These are phyloP conservation scores for Cenopis cana DNA, from an alignment of 2,888 invertebrate species.

Conservation along the genomic window DNA sequence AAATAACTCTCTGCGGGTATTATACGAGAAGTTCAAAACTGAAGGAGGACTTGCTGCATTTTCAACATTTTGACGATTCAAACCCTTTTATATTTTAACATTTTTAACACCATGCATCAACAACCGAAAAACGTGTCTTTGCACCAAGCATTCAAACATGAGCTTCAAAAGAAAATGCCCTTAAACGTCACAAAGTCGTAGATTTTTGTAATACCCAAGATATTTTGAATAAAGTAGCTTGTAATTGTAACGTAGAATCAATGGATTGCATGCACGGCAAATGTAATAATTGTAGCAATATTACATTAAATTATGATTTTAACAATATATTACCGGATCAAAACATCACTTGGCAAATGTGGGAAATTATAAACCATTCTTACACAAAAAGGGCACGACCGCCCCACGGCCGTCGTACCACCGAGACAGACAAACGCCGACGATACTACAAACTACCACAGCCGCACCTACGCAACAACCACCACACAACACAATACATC, in stretches of 20 bases:
- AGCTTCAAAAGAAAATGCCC: conserved; percentile 12
- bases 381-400: conserved; percentile 13
- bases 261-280: conserved; percentile 12
- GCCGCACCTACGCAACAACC: no score
- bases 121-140: conserved; percentile 12
- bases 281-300: conserved; percentile 16
- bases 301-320: conserved; percentile 14
- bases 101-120: conserved; percentile 3
- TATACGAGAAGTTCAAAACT: conserved; percentile 23
- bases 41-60: conserved; percentile 6
- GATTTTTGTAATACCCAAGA: conserved; percentile 14
- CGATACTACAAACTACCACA: no score
- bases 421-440: no score
- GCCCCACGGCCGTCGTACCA: no score
- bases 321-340: neutral
- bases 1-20: conserved; percentile 31
- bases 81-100: conserved; percentile 11
- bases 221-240: conserved; percentile 11
- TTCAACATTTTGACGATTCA: conserved; percentile 6
- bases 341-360: conserved; percentile 17
- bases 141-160: conserved; percentile 2
- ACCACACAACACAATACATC: no score
- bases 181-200: conserved; percentile 10
- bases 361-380: conserved; percentile 25
- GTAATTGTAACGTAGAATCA: conserved; percentile 11